Evolutionary conservation across 2,113 vertebrate species (phyloP).

Genomic region (cattle (Bos taurus)): ARS-UCD2.0 NC_037334.1:77009001-77009500

Average conservation of each 20-base stretch:
- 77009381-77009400: slow-evolving; percentile 48
- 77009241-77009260: slow-evolving; percentile 74
- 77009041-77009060: slow-evolving; percentile 64
- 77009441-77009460: slow-evolving; percentile 20
- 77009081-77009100: slow-evolving; percentile 63
- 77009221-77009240: slow-evolving; percentile 76
- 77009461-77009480: background rate
- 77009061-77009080: slow-evolving; percentile 73
- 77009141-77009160: slow-evolving; percentile 82
- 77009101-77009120: slow-evolving; percentile 72
- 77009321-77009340: slow-evolving; percentile 66
- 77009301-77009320: slow-evolving; percentile 61
- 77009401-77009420: slow-evolving; percentile 43
- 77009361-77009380: slow-evolving; percentile 62
- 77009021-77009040: slow-evolving; percentile 16
- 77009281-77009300: slow-evolving; percentile 70
- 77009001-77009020: slow-evolving; percentile 62
- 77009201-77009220: slow-evolving; percentile 68
- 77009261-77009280: slow-evolving; percentile 64
- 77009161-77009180: slow-evolving; percentile 80
- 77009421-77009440: slow-evolving; percentile 45
- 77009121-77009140: slow-evolving; percentile 79
- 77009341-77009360: slow-evolving; percentile 65
- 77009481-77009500: slow-evolving; percentile 8
- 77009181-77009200: slow-evolving; percentile 81